Conservation (phyloP, 2,113 vertebrate species). For the Sitta europaea region DNA sequence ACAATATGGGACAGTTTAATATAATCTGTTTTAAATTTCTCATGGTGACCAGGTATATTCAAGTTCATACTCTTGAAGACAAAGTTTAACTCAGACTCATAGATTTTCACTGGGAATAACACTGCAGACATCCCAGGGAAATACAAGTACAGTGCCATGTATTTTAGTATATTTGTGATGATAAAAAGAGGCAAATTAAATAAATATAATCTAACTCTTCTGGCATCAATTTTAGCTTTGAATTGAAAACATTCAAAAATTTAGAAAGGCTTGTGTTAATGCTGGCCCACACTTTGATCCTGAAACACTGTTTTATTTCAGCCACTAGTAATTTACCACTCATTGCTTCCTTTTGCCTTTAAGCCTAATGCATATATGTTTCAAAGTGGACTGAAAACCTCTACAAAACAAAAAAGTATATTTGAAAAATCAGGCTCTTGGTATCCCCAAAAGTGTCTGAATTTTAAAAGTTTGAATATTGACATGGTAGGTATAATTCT, state of each 20-base stretch:
- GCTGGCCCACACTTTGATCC: slow-evolving; percentile 54
- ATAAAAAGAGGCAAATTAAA: slow-evolving; percentile 47
- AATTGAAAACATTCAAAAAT: slow-evolving; percentile 58
- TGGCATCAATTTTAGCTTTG: slow-evolving; percentile 56
- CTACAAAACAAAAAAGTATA: neutral
- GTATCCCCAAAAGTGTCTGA: neutral
- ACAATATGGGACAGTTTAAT: slow-evolving; percentile 3
- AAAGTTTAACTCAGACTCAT: neutral
- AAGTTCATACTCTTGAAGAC: neutral
- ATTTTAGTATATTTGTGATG: neutral
- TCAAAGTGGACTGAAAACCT: slow-evolving; percentile 38
- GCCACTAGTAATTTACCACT: slow-evolving; percentile 54
- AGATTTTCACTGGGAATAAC: neutral
- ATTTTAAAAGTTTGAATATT: neutral
- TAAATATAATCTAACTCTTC: slow-evolving; percentile 56
- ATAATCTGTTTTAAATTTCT: slow-evolving; percentile 9
- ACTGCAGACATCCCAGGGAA: neutral
- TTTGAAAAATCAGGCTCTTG: neutral
- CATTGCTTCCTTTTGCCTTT: slow-evolving; percentile 54
- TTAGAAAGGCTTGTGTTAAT: slow-evolving; percentile 47
- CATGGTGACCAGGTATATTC: neutral
- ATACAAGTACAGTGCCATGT: neutral
- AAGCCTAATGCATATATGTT: slow-evolving; percentile 42
- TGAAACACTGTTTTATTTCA: slow-evolving; percentile 62
- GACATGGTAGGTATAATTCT: neutral